phyloP scores from a whole-genome alignment of 2,797 vertebrate species.

The Pipistrellus pipistrellus region DNA sequence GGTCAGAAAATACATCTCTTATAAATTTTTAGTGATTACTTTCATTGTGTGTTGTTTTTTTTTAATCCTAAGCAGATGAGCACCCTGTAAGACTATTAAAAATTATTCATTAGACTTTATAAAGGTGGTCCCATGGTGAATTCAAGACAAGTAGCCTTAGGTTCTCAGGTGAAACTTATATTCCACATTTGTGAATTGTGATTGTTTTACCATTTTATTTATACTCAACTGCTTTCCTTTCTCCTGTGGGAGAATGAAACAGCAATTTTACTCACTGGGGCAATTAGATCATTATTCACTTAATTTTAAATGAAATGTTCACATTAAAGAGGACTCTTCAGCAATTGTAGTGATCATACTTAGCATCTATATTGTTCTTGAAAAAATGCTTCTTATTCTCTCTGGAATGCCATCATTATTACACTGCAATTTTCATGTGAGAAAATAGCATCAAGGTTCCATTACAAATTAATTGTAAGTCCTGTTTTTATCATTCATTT shows the following conservation, averaged over 20 bases:
- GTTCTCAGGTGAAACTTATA: neutral
- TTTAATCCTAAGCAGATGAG: conserved; percentile 20
- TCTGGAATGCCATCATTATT: neutral
- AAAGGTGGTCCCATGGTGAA: neutral
- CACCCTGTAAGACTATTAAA: neutral
- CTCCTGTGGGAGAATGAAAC: neutral
- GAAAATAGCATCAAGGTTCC: neutral
- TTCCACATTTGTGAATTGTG: neutral
- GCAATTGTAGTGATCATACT: neutral
- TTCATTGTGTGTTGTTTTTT: conserved; percentile 15
- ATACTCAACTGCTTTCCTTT: neutral
- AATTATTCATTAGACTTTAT: neutral
- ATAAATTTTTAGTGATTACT: conserved; percentile 2
- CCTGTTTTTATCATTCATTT: neutral
- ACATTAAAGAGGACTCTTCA: neutral
- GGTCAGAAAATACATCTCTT: neutral
- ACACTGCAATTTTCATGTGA: neutral
- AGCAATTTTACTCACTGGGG: conserved; percentile 10
- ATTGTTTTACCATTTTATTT: neutral
- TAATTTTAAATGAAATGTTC: conserved; percentile 12
- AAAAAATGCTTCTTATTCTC: neutral
- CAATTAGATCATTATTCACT: conserved; percentile 34
- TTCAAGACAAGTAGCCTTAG: neutral
- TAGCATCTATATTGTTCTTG: neutral
- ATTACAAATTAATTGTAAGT: neutral